Percentiles rank a stretch among this genome's conserved stretches.
Conservation (phyloP, 2,113 vertebrate species). For the Turnix velox region DNA sequence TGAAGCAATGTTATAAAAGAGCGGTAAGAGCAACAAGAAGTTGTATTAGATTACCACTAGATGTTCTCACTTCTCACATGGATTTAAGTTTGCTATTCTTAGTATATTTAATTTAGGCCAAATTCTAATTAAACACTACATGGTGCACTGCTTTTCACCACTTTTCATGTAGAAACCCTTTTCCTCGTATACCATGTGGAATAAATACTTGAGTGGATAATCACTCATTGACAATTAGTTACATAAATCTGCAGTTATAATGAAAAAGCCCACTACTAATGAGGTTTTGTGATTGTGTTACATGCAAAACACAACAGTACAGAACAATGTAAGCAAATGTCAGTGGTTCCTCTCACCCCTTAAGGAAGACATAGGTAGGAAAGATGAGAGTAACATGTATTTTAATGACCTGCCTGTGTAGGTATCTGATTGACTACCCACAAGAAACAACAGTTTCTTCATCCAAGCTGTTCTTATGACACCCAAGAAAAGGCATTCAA, state of each 20-base stretch:
- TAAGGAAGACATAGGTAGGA: background rate
- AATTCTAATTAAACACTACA: conserved; percentile 1
- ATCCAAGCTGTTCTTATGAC: background rate
- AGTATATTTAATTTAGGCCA: background rate
- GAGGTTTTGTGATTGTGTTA: background rate
- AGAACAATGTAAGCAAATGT: background rate
- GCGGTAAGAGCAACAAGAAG: conserved; percentile 3
- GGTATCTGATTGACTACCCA: background rate
- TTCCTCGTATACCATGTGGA: background rate
- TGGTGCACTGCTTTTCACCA: background rate
- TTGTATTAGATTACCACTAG: conserved; percentile 5
- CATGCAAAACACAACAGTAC: background rate
- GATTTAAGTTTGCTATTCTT: conserved; percentile 1
- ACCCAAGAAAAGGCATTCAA: background rate
- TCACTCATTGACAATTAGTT: background rate
- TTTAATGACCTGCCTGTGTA: background rate
- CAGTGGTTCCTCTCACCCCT: background rate
- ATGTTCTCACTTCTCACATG: background rate
- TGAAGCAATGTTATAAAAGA: background rate
- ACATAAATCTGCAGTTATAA: background rate
- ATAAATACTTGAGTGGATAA: background rate
- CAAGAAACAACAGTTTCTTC: background rate
- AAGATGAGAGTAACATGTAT: background rate
- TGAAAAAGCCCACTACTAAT: background rate
- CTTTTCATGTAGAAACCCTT: background rate